Evolutionary conservation across 2,888 invertebrate genomes (phyloP).

Genomic region (Ashinkailepas kermadecensis): DNA sequence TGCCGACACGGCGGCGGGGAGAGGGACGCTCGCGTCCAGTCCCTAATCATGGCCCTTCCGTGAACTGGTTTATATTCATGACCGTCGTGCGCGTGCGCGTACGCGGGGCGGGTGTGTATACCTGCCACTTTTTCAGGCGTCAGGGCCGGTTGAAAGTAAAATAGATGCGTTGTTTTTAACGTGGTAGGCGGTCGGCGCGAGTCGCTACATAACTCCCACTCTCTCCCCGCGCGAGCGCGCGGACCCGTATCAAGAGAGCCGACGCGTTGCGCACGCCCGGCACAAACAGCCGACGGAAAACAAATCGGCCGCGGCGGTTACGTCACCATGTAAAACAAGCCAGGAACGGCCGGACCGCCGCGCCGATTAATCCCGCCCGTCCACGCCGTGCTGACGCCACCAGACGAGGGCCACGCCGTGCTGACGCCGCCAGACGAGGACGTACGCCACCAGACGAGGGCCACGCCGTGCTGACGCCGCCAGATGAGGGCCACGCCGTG

Average conservation of each 20-base stretch:
- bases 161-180: constrained; percentile 22
- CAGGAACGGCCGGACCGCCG: not conserved
- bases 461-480: too few species aligned
- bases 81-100: constrained; percentile 1
- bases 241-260: not conserved
- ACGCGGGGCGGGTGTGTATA: not conserved
- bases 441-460: too few species aligned
- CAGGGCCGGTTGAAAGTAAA: constrained; percentile 18
- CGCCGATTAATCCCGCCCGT: not conserved
- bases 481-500: too few species aligned
- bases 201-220: not conserved
- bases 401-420: not conserved
- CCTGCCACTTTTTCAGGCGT: constrained; percentile 1
- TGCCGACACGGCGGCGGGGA: not conserved
- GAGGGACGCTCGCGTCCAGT: not conserved
- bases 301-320: not conserved
- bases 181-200: constrained; percentile 7
- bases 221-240: not conserved
- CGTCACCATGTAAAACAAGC: constrained; percentile 2
- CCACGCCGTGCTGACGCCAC: not conserved
- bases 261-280: not conserved
- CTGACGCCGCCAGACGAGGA: too few species aligned
- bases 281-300: not conserved
- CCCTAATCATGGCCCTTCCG: constrained; percentile 13
- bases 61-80: constrained; percentile 21